These are phyloP conservation scores for Stenichneumon culpator DNA, from an alignment of 2,888 invertebrate species.

Conservation along the genomic window DNA sequence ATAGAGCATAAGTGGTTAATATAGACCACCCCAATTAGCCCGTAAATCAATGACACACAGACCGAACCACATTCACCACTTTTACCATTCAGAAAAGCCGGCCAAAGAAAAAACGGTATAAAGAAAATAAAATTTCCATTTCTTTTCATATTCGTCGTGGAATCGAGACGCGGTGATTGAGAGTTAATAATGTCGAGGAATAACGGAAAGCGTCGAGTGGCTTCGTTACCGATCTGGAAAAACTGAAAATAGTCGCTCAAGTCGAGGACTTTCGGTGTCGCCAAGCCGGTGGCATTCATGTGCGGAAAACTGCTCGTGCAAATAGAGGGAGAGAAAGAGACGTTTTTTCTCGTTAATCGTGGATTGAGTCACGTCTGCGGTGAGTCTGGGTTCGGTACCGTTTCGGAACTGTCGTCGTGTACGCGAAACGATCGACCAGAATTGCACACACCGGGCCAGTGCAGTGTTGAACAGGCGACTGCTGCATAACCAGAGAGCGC, in stretches of 20 bases:
- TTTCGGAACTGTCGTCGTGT: constrained; percentile 48
- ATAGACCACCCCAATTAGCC: no score
- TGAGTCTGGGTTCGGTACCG: constrained; percentile 36
- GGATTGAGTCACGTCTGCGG: constrained; percentile 60
- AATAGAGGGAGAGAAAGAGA: constrained; percentile 2
- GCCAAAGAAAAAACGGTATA: no score
- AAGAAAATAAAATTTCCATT: background rate
- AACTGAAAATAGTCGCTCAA: constrained; percentile 16
- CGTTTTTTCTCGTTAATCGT: constrained; percentile 45
- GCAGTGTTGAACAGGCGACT: constrained; percentile 2
- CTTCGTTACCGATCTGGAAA: constrained; percentile 50
- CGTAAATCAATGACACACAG: no score
- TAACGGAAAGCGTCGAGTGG: constrained; percentile 38
- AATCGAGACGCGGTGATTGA: constrained; percentile 8
- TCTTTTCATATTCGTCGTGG: background rate
- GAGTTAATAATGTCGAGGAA: constrained; percentile 49
- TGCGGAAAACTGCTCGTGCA: background rate
- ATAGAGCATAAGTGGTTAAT: no score
- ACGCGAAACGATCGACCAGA: constrained; percentile 64
- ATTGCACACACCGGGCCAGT: constrained; percentile 54
- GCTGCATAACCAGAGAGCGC: constrained; percentile 59
- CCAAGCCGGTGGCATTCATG: constrained; percentile 22
- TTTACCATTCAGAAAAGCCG: no score
- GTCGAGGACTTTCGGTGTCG: background rate
- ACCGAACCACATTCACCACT: no score